Evolutionary conservation across 1,140 invertebrate genomes (phyloP), one percentile per base, ranked within the genome.

Genomic region (Battus philenor): DNA sequence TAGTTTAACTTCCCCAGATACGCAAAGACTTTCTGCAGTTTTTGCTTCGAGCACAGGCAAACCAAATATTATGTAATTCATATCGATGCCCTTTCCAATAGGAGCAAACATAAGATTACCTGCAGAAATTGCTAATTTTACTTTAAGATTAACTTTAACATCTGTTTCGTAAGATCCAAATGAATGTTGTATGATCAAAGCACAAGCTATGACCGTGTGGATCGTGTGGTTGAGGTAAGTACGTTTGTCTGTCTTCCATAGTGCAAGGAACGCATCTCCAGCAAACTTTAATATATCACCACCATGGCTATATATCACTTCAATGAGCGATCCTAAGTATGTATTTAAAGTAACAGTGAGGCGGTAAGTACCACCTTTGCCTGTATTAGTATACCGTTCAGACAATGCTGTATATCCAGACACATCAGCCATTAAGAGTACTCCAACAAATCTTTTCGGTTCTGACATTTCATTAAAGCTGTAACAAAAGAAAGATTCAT

Each of bases 241-340:
- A 29, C 81, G 75, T 26, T 87, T 85, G 34, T 85, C 71, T 0
- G 88, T 71, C 47, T 91, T 90, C 90, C 90, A 91, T 51, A 90
- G 84, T 2, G 90, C 90, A 18, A 91, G 81, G 59, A 92, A 91
- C 10, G 91, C 90, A 59, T 92, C 91, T 0, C 90, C 90, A 8
- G 91, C 90, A 65, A 91, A 92, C 69, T 92, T 92, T 0, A 92
- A 68, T 18, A 92, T 87, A 52, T 92, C 91, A 0, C 91, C 91
- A 13, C 89, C 87, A 43, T 90, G 89, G 5, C 86, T 88, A 34
- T 91, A 84, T 57, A 91, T 90, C 46, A 90, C 86, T 70, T 91
- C 89, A 2, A 91, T 89, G 62, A 92, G 89, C 0, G 89, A 86
- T 1, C 91, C 91, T 22, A 92, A 88, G 45, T 92, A 92, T 4